Base-by-base conservation (phyloP, 2,113 vertebrate species). In the Felis chaus region DNA sequence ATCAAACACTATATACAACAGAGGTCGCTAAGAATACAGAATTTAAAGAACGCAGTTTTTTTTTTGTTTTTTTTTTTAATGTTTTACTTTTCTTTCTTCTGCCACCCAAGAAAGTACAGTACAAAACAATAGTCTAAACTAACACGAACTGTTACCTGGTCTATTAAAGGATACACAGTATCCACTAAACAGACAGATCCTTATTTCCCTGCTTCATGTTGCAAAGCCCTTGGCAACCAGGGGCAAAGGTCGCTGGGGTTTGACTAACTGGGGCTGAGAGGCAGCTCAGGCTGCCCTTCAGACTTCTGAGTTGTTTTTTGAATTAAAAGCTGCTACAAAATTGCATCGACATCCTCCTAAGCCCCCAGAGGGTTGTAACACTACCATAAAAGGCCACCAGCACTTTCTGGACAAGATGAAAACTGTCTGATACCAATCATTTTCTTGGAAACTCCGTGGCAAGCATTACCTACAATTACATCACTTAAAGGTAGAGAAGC, bases 1-100 rank as follows among this genome's bases (percentile, higher is more conserved):
- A 99, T 99, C 99, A 99, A 99, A 99, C 99, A 99, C 99, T 99
- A 99, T 99, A 99, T 99, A 99, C 99, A 99, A 99, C 99, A 99
- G 99, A 99, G 99, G 97, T 99, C 98, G 98, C 99, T 99, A 99
- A 99, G 99, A 99, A 99, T 99, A 99, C 99, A 99, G 99, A 99
- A 99, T 99, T 99, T 99, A 99, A 99, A 98, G 99, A 99, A 99
- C 98, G 98, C 96, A 98, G 97, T 92, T 96, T 97, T 97, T 98
- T 98, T 94, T 95, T 89, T 79, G 97, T 95, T 18, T 18, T 27
- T 29, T 99, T 98, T 98, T 95, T 95, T 73, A 81, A 98, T 81
- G 97, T 99, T 99, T 99, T 99, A 98, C 99, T 99, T 99, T 98
- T 99, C 98, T 99, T 98, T 99, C 98, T 98, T 99, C 99, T 89